phyloP scores from a whole-genome alignment of 2,888 invertebrate genomes.

The Tuta absoluta region DNA sequence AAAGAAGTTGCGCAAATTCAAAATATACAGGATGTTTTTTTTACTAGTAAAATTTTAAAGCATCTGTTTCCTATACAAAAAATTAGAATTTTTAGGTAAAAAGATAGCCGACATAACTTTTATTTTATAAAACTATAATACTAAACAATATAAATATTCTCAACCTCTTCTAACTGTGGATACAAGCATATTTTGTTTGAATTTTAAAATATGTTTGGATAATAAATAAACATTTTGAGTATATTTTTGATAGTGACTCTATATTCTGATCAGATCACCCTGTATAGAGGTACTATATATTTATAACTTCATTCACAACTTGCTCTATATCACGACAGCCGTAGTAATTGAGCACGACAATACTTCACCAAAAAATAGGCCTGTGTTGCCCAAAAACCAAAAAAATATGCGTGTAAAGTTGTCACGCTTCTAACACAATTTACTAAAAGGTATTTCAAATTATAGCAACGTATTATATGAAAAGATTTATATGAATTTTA shows the following conservation, averaged over 20 bases:
- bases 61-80: no score
- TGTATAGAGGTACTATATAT: conserved; percentile 36
- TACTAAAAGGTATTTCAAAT: conserved; percentile 49
- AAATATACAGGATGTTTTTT: neutral
- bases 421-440: conserved; percentile 59
- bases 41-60: neutral
- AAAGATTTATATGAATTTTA: conserved; percentile 69
- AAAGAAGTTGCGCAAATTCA: conserved; percentile 16
- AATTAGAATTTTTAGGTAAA: no score
- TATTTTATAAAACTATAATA: no score
- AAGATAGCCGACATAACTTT: neutral
- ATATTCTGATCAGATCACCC: conserved; percentile 38
- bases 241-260: neutral
- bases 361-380: conserved; percentile 29
- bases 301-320: conserved; percentile 49
- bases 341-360: conserved; percentile 69
- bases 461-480: conserved; percentile 47
- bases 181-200: no score
- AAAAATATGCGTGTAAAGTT: conserved; percentile 56
- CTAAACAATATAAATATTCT: no score
- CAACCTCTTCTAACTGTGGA: no score
- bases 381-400: conserved; percentile 44
- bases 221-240: no score
- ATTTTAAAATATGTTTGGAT: no score
- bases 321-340: conserved; percentile 63